Base-by-base conservation (phyloP, 2,797 vertebrate species). In the Neoniphon sammara region DNA sequence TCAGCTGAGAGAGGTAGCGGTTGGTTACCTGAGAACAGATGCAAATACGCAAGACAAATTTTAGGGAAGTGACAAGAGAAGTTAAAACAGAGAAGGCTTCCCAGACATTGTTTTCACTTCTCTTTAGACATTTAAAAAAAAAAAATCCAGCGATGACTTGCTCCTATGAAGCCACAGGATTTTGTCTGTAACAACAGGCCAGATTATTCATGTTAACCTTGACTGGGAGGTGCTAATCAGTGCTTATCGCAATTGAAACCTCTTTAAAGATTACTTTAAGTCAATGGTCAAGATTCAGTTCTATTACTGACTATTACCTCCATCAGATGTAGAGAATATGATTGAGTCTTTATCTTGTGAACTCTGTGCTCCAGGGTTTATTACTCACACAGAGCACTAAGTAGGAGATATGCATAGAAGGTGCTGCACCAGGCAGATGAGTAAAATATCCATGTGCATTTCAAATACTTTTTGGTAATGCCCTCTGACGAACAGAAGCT, bases 1-100 rank as follows among this genome's bases (percentile, higher is more conserved):
- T 99, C 76, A 99, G 87, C 87, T 99, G 98, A 0, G 97, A 98
- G 73, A 99, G 88, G 78, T 99, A 99, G 15, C 97, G 96, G 77
- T 95, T 99, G 5, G 96, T 98, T 55, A 99, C 98, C 98, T 99
- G 88, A 25, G 15, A 58, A 78, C 2, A 83, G 36, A 86, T 8
- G 10, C 3, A 52, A 60, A 83, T 0, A 50, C 42, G 72, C 23
- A 7, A 78, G 2, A 14, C 6, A 52, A 31, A 49, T 7, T 6
- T 59, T 31, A 70, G 12, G 47, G 7, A 53, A 64, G 10, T 25
- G 10, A 73, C 5, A 52, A 30, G 5, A 7, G 30, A 27, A 59
- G 34, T 31, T 30, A 25, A 3, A 49, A 46, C 1, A 20, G 18
- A 31, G 39, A 70, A 23, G 57, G 2, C 1, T 10, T 39, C 9